Evolutionary conservation across 2,113 vertebrate species (phyloP).

Genomic region (Phoenicopterus ruber): DNA sequence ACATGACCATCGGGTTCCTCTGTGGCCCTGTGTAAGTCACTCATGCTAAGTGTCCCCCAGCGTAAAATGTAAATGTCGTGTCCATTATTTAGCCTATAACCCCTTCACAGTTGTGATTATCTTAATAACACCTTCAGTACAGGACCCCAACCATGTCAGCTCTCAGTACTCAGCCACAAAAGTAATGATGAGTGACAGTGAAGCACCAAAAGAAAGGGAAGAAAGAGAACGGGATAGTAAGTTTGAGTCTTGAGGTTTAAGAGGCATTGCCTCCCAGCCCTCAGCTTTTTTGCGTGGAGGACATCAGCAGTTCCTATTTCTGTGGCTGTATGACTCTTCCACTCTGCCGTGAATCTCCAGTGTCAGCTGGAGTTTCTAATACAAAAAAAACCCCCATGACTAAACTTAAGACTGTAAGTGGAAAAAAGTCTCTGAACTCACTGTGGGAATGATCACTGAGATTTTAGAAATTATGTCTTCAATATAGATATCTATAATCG

Average conservation of each 20-base stretch:
- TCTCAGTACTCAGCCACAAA: neutral
- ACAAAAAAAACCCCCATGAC: neutral
- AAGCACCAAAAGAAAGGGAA: neutral
- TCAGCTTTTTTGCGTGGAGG: neutral
- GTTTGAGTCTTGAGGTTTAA: neutral
- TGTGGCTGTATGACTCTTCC: neutral
- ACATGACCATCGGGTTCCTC: neutral
- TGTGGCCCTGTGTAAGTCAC: neutral
- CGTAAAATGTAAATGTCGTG: neutral
- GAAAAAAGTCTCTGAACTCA: neutral
- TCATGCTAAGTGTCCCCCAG: too few species aligned
- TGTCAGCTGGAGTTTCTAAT: neutral
- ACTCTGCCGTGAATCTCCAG: neutral
- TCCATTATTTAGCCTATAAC: neutral
- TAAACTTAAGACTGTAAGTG: neutral
- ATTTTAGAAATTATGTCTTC: neutral
- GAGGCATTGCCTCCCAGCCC: neutral
- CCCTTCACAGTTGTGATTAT: too few species aligned
- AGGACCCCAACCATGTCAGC: rapidly evolving
- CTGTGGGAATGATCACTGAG: neutral
- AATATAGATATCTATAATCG: neutral
- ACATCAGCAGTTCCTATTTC: neutral
- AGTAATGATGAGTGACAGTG: rapidly evolving
- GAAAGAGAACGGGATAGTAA: neutral
- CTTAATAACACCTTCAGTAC: neutral